Evolutionary conservation across 30 jellyfish, hydroid and myxozoan species (phyloP), one percentile per base, ranked within the genome.

Genomic region (Aurelia aurita): DNA sequence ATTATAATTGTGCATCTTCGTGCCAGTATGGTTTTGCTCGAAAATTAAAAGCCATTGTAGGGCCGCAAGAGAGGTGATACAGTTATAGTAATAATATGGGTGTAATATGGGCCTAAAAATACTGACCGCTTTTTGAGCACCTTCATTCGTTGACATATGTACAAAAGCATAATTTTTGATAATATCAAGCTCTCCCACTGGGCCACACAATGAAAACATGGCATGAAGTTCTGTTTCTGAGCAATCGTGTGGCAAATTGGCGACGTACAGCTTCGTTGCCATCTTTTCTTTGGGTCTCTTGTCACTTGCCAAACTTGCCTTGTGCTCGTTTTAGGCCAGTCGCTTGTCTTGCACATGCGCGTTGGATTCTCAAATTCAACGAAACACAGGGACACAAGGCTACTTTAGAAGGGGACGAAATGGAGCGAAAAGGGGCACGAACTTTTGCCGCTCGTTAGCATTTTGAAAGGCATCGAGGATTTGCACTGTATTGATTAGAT

Each of bases 241-340:
- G 72, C 90, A 85, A 29, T 74, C 65, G 7, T 63, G 91, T 2
- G 98, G 90, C 58, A 91, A 58, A 77, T 91, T 91, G 3, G 96
- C 94, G n/a, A 91, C 98, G 53, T 78, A 91, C 23, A 91, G 91
- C 72, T 91, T 91, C 28, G 92, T 78, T 23, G 98, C 97, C 98
- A 91, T 91, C 79, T 68, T 49, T 26, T 25, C 14, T 32, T 35
- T 5, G n/a, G n/a, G 1, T 4, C 1, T 7, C 16, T 6, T 39
- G 43, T 3, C 3, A 2, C 43, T 31, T 54, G 1, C 21, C 59
- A 47, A 47, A 47, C 16, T 47, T 47, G 59, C 59, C 10, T 47
- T 8, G 16, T 47, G 59, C 16, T 47, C 16, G 10, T 16, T 55
- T n/a, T 22, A 55, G 67, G 25, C 29, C 67, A 55, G 8, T n/a